Percentiles rank a stretch among this genome's conserved stretches.
phyloP scores from a whole-genome alignment of 2,797 vertebrate genomes.

The Mus caroli region DNA sequence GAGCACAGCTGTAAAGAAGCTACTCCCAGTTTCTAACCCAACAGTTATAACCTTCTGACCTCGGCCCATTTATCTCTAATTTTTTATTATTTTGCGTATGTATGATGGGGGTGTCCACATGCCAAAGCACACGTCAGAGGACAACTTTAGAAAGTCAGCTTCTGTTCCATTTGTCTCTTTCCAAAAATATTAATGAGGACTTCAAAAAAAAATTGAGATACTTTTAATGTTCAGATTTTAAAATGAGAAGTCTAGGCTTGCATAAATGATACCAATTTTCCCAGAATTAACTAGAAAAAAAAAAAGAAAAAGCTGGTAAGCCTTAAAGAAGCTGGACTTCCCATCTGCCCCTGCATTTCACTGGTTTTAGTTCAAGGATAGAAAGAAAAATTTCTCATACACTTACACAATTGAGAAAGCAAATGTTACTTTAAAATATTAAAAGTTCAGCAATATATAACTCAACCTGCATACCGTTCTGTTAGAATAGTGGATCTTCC shows the following conservation, averaged over 20 bases:
- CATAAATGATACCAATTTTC: constrained; percentile 8
- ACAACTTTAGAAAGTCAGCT: neutral
- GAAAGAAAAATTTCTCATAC: constrained; percentile 29
- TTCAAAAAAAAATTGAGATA: neutral
- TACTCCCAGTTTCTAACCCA: constrained; percentile 30
- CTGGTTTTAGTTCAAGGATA: neutral
- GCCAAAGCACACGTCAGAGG: neutral
- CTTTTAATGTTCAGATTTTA: neutral
- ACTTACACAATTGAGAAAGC: constrained; percentile 16
- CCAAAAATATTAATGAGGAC: neutral
- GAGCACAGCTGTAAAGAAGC: neutral
- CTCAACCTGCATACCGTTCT: neutral
- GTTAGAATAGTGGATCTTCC: neutral
- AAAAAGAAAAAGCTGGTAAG: neutral
- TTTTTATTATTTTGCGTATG: neutral
- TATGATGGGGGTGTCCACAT: neutral
- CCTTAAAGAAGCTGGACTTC: constrained; percentile 18
- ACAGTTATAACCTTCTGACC: constrained; percentile 14
- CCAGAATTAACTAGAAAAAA: constrained; percentile 1
- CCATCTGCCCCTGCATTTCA: neutral
- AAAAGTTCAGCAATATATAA: constrained; percentile 1
- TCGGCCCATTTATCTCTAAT: constrained; percentile 2
- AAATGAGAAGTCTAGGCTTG: neutral
- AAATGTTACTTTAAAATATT: constrained; percentile 49
- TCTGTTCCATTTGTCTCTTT: neutral